Evolutionary conservation across 2,888 invertebrate species (phyloP), one percentile per base, ranked within the genome.

Genomic region (Gari tellinella): DNA sequence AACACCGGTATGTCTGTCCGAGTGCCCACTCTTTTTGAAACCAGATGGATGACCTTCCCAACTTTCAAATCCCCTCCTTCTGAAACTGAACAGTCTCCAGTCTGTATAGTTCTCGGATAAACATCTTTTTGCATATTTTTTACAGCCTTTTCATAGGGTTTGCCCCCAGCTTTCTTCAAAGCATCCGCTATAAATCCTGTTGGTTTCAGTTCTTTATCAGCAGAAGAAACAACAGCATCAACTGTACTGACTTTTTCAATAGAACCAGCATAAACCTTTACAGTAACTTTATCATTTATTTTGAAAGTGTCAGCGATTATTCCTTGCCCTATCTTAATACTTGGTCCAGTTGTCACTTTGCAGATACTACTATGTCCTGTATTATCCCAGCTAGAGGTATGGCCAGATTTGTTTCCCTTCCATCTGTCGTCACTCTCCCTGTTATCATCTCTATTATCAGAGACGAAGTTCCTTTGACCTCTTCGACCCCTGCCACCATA

Each of bases 171-270:
- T 14, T 62, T 69, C 26, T 55, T 37, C 12, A 78, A 37, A 14
- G 70, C 66, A 10, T 58, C 37, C 10, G 52, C 60, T 21, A 78
- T 57, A 43, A 60, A 78, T 8, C 78, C 69, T n/a, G 15, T 37
- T 5, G 43, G 19, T 10, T 31, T 8, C 25, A 72, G 48, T 15
- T 14, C 5, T 17, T 14, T 62, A 45, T 63, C 67, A 17, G 55
- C 66, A 4, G 73, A 65, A 67, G 73, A 73, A 2, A 73, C 66
- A 49, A 78, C 23, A 19, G 73, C 78, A 73, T 78, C 73, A 14
- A 78, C 17, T 38, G 52, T 37, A 23, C n/a, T 40, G 3, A 49
- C 51, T 63, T 63, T 73, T 7, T 53, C 55, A 31, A 78, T 68
- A 5, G 61, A 61, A 14, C 66, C 65, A 40, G 58, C 55, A 41